These are phyloP conservation scores for Lamproptera curius DNA, from an alignment of 2,888 invertebrate species.

Conservation along the genomic window DNA sequence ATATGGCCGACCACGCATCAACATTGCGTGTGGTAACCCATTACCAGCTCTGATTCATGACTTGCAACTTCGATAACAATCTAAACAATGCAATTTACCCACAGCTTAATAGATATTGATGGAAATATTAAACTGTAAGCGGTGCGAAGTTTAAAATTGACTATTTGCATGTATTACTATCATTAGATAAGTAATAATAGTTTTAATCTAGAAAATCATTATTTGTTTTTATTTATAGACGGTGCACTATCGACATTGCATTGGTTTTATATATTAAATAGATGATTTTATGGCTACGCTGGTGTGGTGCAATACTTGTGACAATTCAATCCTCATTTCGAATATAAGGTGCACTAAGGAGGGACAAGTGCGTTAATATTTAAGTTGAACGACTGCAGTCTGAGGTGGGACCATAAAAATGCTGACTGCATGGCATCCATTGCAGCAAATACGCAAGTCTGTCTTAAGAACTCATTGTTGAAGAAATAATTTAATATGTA, in stretches of 20 bases:
- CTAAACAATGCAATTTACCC: constrained; percentile 19
- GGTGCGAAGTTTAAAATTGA: neutral
- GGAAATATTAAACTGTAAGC: neutral
- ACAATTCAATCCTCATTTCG: too few relatives aligned
- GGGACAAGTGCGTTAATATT: neutral
- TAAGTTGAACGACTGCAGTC: neutral
- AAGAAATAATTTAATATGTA: neutral
- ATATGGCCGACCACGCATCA: constrained; percentile 10
- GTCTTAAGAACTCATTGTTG: neutral
- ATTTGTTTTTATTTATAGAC: too few relatives aligned
- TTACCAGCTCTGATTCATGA: constrained; percentile 19
- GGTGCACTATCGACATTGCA: too few relatives aligned
- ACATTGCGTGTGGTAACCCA: constrained; percentile 17
- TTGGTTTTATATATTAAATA: too few relatives aligned
- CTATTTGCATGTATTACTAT: too few relatives aligned
- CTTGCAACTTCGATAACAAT: constrained; percentile 22
- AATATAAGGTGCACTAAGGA: too few relatives aligned
- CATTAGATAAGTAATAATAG: too few relatives aligned
- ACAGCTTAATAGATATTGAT: constrained; percentile 17
- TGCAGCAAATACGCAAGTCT: constrained; percentile 3
- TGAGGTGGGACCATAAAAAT: neutral
- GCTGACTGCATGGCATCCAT: neutral
- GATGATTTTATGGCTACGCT: too few relatives aligned
- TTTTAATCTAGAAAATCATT: too few relatives aligned
- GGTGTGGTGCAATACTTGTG: too few relatives aligned